Evolutionary conservation across 1,140 invertebrate genomes (phyloP).

Genomic region (Bacillus rossius): DNA sequence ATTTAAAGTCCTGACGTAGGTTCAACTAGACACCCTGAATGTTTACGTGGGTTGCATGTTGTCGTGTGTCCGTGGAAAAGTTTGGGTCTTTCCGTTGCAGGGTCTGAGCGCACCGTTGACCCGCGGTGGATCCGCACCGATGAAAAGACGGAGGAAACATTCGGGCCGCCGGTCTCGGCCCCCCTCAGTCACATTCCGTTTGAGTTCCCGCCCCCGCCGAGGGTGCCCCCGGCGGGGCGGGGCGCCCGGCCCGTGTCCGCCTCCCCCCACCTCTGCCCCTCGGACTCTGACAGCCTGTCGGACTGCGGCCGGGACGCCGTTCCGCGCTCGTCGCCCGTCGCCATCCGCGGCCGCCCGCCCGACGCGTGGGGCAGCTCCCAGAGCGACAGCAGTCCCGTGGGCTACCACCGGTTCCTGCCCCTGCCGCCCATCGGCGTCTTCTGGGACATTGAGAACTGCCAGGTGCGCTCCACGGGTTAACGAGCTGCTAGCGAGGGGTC

Average conservation of each 20-base stretch:
- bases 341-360: background rate
- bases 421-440: slow-evolving; percentile 79
- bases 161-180: too few species aligned
- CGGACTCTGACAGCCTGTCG: slow-evolving; percentile 4
- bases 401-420: background rate
- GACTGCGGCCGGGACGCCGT: background rate
- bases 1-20: too few species aligned
- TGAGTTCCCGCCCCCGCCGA: background rate
- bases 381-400: background rate
- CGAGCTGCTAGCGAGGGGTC: too few species aligned
- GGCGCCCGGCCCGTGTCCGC: slow-evolving; percentile 1
- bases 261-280: background rate
- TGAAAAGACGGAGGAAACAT: too few species aligned
- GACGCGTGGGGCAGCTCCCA: slow-evolving; percentile 1
- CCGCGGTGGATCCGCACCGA: too few species aligned
- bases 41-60: too few species aligned
- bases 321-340: background rate
- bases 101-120: too few species aligned
- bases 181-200: too few species aligned
- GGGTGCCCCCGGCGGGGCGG: background rate
- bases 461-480: slow-evolving; percentile 42
- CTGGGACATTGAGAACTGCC: slow-evolving; percentile 92
- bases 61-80: too few species aligned
- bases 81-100: too few species aligned
- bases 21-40: too few species aligned